These are phyloP conservation scores for Ramphastos sulfuratus DNA, from an alignment of 2,113 vertebrate genomes.

Conservation along the genomic window DNA sequence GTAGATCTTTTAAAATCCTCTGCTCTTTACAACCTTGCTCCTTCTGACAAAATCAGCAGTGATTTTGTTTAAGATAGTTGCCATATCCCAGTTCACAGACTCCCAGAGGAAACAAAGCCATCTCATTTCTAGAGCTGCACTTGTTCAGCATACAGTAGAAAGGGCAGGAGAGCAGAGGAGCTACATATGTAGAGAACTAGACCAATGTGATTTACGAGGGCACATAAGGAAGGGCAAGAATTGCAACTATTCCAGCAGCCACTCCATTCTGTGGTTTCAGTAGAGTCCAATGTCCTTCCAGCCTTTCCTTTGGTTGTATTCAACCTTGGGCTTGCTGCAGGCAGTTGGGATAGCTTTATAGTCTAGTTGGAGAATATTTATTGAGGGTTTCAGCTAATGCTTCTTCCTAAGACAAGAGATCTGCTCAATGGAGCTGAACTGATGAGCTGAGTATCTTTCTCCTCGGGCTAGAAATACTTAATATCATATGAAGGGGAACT, in stretches of 20 bases:
- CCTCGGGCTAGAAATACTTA: conserved; percentile 37
- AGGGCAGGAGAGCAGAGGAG: not conserved
- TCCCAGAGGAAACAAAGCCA: not conserved
- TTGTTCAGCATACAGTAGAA: not conserved
- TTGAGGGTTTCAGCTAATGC: not conserved
- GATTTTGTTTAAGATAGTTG: not conserved
- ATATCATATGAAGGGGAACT: not conserved
- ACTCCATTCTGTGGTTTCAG: not conserved
- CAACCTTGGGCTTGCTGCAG: not conserved
- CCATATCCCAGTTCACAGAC: not conserved
- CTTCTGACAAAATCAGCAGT: not conserved
- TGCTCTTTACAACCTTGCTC: not conserved
- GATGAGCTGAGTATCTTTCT: conserved; percentile 19
- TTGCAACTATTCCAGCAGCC: not conserved
- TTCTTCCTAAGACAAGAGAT: not conserved
- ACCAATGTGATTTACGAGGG: not conserved
- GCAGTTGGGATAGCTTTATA: not conserved
- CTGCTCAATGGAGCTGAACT: conserved; percentile 19
- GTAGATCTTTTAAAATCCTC: not conserved
- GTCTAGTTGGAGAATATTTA: not conserved
- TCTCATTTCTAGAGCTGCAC: not conserved
- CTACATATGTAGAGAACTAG: not conserved
- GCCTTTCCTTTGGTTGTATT: not conserved
- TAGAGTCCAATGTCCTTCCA: not conserved
- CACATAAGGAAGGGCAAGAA: not conserved